phyloP scores from a whole-genome alignment of 1,140 invertebrate genomes.

The Radopholus similis region DNA sequence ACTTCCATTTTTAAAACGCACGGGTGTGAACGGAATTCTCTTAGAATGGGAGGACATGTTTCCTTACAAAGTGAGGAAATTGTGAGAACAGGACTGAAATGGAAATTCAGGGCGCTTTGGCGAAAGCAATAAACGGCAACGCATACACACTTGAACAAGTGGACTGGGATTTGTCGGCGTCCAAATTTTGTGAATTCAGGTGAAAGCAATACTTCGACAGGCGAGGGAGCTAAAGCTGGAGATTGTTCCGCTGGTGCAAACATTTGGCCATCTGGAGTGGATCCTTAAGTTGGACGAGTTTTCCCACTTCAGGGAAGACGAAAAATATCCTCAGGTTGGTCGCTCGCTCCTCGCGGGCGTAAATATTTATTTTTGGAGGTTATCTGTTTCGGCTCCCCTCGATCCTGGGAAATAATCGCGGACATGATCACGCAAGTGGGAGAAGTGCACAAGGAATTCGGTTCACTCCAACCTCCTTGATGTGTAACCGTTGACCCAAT shows the following conservation, averaged over 20 bases:
- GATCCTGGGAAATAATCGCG: conserved; percentile 63
- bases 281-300: conserved; percentile 59
- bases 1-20: conserved; percentile 35
- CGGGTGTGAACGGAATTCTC: conserved; percentile 81
- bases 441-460: conserved; percentile 60
- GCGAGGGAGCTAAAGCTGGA: conserved; percentile 71
- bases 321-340: conserved; percentile 60
- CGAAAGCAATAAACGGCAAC: conserved; percentile 71
- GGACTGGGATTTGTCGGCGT: conserved; percentile 64
- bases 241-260: conserved; percentile 86
- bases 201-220: conserved; percentile 1
- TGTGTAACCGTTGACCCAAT: neutral
- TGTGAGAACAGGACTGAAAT: neutral
- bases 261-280: conserved; percentile 84
- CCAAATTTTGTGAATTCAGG: neutral
- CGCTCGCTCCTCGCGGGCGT: conserved; percentile 16
- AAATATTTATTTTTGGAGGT: conserved; percentile 61
- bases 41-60: conserved; percentile 98
- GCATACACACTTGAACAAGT: conserved; percentile 74
- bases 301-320: conserved; percentile 65
- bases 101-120: conserved; percentile 69
- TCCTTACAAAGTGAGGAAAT: conserved; percentile 68
- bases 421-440: conserved; percentile 68
- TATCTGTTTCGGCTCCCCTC: conserved; percentile 63
- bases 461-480: neutral